Evolutionary conservation across 2,797 vertebrate genomes (phyloP).

Genomic region (Sylvilagus floridanus): DNA sequence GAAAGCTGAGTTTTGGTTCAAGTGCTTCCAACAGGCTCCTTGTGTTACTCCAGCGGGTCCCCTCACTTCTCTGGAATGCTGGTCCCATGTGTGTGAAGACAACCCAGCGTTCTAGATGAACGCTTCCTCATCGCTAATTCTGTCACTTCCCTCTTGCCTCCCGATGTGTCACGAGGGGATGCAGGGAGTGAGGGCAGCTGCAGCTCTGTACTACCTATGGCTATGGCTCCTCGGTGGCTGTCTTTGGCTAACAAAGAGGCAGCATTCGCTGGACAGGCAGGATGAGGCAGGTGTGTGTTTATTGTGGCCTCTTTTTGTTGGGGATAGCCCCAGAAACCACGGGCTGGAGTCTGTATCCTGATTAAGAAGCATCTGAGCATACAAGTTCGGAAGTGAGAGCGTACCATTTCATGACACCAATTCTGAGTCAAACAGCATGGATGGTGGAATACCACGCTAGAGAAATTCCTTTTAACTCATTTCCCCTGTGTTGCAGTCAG

Average conservation of each 20-base stretch:
- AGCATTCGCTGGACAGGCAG: not conserved
- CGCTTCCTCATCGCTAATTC: not conserved
- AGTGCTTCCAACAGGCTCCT: not conserved
- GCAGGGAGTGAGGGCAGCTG: not conserved
- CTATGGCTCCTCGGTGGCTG: not conserved
- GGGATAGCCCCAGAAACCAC: not conserved
- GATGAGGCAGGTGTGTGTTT: not conserved
- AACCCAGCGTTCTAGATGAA: not conserved
- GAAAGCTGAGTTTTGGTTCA: not conserved
- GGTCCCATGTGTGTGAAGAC: not conserved
- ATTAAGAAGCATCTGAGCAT: slow-evolving; percentile 24
- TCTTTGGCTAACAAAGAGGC: not conserved
- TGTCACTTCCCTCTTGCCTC: not conserved
- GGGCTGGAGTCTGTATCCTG: not conserved
- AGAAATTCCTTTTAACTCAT: slow-evolving; percentile 35
- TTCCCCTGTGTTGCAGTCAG: slow-evolving; percentile 62
- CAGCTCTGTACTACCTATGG: not conserved
- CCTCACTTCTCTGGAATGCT: not conserved
- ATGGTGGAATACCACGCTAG: not conserved
- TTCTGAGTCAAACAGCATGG: not conserved
- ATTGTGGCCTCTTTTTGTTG: not conserved
- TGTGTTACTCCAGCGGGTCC: not conserved
- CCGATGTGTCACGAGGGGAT: not conserved
- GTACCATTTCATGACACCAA: not conserved
- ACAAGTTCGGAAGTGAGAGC: not conserved